Evolutionary conservation across 2,113 vertebrate genomes (phyloP).

Genomic region (Nothobranchius furzeri): DNA sequence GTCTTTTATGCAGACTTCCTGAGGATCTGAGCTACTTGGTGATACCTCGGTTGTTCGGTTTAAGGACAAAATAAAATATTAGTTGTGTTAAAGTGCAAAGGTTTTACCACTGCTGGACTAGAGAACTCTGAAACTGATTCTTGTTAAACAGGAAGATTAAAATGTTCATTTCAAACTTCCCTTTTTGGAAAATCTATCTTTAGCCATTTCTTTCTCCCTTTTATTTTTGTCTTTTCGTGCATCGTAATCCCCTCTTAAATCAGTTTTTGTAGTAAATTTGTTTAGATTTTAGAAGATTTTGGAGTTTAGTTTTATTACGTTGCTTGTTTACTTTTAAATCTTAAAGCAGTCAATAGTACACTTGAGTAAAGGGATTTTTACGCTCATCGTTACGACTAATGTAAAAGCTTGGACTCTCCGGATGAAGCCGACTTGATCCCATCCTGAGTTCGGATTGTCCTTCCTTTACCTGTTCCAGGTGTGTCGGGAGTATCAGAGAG

Average conservation of each 20-base stretch:
- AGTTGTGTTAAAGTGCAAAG: not conserved
- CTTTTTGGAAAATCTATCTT: not conserved
- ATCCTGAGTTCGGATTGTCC: not conserved
- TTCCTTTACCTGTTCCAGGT: conserved; percentile 76
- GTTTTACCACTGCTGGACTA: not conserved
- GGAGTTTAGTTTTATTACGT: not conserved
- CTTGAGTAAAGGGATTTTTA: too few species aligned
- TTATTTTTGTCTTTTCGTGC: not conserved
- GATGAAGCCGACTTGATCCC: too few species aligned
- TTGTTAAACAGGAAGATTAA: not conserved
- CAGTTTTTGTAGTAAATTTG: not conserved
- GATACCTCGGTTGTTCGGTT: not conserved
- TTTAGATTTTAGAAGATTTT: not conserved
- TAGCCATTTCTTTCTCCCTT: not conserved
- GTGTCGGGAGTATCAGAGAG: conserved; percentile 96
- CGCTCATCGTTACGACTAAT: too few species aligned
- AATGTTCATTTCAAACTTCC: not conserved
- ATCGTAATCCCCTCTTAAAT: not conserved
- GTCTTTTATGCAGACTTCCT: conserved; percentile 29
- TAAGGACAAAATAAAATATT: not conserved
- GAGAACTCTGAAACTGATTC: not conserved
- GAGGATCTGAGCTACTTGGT: not conserved
- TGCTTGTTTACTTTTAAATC: not conserved
- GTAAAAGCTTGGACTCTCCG: too few species aligned
- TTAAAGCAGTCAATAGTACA: not conserved